Conservation (phyloP, 2,113 vertebrate genomes). For the Stercorarius parasiticus region DNA sequence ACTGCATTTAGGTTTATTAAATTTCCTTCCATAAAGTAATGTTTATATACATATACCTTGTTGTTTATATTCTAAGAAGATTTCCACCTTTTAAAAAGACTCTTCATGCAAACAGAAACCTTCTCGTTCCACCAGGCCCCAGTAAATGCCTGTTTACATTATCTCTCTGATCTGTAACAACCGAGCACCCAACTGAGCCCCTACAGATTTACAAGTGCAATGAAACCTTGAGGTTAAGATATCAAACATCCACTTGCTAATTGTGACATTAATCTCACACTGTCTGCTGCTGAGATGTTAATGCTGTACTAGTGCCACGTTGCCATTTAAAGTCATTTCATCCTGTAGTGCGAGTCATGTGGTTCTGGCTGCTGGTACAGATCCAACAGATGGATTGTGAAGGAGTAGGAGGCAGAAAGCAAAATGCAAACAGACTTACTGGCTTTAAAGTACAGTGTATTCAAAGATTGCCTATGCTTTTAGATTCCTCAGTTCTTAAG, state of each 20-base stretch:
- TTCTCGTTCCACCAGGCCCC: not conserved
- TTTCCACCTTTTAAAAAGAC: not conserved
- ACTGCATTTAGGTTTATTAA: not conserved
- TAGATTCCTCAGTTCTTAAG: not conserved
- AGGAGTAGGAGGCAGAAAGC: not conserved
- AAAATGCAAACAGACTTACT: conserved; percentile 3
- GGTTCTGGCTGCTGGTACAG: conserved; percentile 9
- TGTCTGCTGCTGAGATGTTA: conserved; percentile 44
- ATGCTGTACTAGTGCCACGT: not conserved
- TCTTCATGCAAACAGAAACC: not conserved
- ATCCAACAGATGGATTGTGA: conserved; percentile 16
- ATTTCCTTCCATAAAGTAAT: not conserved
- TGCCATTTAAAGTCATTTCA: conserved; percentile 67
- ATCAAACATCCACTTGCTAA: conserved; percentile 48
- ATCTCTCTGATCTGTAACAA: not conserved
- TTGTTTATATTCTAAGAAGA: not conserved
- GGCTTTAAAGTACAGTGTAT: not conserved
- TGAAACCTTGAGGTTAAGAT: conserved; percentile 37
- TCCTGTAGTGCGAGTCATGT: conserved; percentile 25
- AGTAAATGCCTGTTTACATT: not conserved
- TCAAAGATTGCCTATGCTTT: not conserved
- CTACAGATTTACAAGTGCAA: conserved; percentile 25
- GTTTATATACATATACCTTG: not conserved
- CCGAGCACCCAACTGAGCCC: not conserved
- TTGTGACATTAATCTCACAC: conserved; percentile 51